Base-by-base conservation (phyloP, 2,888 invertebrate species). In the Nymphalis polychloros region DNA sequence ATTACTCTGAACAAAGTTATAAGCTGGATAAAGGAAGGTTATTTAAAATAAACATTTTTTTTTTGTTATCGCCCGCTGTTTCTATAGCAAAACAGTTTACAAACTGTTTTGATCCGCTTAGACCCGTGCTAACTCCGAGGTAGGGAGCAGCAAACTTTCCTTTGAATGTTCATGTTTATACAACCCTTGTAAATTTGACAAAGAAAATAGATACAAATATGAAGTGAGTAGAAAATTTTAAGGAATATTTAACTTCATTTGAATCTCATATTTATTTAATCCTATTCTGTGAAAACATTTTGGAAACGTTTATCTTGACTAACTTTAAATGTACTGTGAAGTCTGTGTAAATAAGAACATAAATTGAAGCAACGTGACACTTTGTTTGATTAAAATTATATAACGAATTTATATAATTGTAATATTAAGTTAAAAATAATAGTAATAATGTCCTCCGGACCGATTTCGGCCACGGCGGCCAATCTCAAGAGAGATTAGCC, bases 121-220 rank as follows among this genome's bases (percentile, higher is more conserved):
- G 53, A 5, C 53, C 62, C 49, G 35, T 2, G 19, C 60, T 59
- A 49, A 59, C 68, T 62, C 66, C 35, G 62, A 61, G 52, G 19
- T 23, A 60, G 8, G 59, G 65, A 60, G 53, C 61, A 50, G 70
- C 62, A 61, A 68, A 70, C 68, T 65, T 53, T 63, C 66, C 70
- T 70, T 72, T 73, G 73, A 70, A 73, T 62, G 63, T 64, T 70
- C 72, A 70, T 73, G 67, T 86, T 87, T 84, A 78, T 82, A 73
- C 77, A 82, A 74, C 76, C 77, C 79, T 84, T 81, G 81, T 78
- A 80, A 83, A 86, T 84, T 85, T 85, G 82, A 85, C 86, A 87
- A 87, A 86, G 87, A 85, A 82, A 79, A 80, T 78, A 79, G 76
- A 73, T 73, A 77, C 72, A 75, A 71, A 71, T 68, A 66, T 49